Conservation (phyloP, 2,888 invertebrate genomes). For the Epinotia brunnichana region DNA sequence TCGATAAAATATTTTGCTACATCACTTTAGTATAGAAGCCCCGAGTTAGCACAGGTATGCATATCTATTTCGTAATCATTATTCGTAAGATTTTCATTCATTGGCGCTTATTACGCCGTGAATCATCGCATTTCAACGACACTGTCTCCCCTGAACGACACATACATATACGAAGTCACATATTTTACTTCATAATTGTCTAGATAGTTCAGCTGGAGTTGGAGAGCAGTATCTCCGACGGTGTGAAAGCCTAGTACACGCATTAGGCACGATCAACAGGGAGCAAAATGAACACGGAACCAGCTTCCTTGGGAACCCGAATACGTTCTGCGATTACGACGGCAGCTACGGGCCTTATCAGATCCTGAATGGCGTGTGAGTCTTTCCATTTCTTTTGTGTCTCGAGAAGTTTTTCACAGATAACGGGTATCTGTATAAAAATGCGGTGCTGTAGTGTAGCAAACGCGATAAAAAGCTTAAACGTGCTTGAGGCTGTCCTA, state of each 20-base stretch:
- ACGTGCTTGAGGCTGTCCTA: not conserved
- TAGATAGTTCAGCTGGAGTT: constrained; percentile 72
- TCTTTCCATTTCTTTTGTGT: constrained; percentile 43
- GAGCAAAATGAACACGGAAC: constrained; percentile 86
- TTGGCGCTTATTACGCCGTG: too few relatives aligned
- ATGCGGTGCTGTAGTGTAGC: not conserved
- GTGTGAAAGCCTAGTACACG: constrained; percentile 86
- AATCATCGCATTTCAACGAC: too few relatives aligned
- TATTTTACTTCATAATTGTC: too few relatives aligned
- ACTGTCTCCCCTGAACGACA: too few relatives aligned
- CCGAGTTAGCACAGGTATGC: too few relatives aligned
- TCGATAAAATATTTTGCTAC: too few relatives aligned
- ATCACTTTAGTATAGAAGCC: too few relatives aligned
- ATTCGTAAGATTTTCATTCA: too few relatives aligned
- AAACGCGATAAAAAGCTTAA: not conserved
- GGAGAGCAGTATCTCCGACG: constrained; percentile 85
- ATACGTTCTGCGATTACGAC: constrained; percentile 85
- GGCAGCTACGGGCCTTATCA: constrained; percentile 86
- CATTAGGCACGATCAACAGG: constrained; percentile 75
- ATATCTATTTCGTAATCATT: too few relatives aligned
- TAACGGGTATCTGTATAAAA: constrained; percentile 17
- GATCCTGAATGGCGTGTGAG: constrained; percentile 83
- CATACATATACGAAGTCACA: too few relatives aligned
- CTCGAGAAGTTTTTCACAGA: constrained; percentile 7
- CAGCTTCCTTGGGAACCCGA: constrained; percentile 77